Evolutionary conservation across 23 tunicate genomes (phyloP).

Genomic region (Ciona savignyi): DNA sequence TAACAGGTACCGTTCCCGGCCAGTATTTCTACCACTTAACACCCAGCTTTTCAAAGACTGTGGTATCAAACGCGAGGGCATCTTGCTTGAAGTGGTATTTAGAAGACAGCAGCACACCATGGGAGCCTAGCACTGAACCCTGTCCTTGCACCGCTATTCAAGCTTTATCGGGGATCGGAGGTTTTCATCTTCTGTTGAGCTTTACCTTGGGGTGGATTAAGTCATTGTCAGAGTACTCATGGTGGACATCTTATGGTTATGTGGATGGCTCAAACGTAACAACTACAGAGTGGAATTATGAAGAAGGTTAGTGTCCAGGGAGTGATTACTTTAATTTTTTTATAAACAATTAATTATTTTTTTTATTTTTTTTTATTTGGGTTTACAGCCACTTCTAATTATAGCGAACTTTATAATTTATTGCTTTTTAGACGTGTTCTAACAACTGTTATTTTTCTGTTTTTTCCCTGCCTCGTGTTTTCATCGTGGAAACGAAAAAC

Average conservation of each 20-base stretch:
- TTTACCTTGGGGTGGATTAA: not conserved
- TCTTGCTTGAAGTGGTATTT: conserved; percentile 38
- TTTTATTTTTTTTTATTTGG: too few relatives aligned
- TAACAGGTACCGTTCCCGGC: conserved; percentile 11
- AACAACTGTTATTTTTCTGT: too few relatives aligned
- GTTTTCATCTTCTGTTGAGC: not conserved
- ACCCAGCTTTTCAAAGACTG: not conserved
- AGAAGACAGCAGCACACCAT: not conserved
- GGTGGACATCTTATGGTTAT: not conserved
- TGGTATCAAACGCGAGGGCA: conserved; percentile 5
- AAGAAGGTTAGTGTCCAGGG: too few relatives aligned
- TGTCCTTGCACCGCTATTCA: conserved; percentile 18
- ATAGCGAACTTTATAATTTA: too few relatives aligned
- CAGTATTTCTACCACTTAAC: conserved; percentile 44
- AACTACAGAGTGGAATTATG: not conserved
- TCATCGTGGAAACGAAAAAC: too few relatives aligned
- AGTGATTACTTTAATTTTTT: too few relatives aligned
- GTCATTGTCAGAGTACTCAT: not conserved
- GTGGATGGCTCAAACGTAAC: not conserved
- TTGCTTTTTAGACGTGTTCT: too few relatives aligned
- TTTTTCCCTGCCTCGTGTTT: too few relatives aligned
- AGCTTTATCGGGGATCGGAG: conserved; percentile 8
- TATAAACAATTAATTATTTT: too few relatives aligned
- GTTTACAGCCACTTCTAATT: too few relatives aligned
- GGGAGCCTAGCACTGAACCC: not conserved